Conservation (phyloP, 2,888 invertebrate species). For the Galeopsomyia nigrocyanea region DNA sequence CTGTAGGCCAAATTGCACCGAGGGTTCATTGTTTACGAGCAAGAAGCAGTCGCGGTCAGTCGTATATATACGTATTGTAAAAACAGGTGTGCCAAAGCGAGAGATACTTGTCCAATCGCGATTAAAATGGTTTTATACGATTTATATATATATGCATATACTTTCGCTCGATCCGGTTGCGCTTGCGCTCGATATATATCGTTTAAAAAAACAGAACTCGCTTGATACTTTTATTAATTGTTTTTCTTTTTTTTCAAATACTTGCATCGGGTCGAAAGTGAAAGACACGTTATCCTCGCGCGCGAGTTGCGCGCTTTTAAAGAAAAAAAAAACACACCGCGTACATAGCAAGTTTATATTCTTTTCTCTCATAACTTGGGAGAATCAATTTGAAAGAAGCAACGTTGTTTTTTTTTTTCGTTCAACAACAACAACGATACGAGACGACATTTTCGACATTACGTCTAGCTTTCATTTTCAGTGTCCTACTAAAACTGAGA, state of each 20-base stretch:
- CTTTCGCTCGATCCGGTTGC: slow-evolving; percentile 30
- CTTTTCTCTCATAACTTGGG: no score
- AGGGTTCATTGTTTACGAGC: no score
- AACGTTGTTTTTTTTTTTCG: no score
- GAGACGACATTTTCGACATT: slow-evolving; percentile 25
- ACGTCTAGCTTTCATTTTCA: slow-evolving; percentile 31
- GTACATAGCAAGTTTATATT: no score
- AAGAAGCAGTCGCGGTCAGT: not conserved
- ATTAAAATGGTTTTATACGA: slow-evolving; percentile 22
- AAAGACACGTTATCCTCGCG: slow-evolving; percentile 1
- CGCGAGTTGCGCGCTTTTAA: not conserved
- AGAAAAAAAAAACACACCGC: no score
- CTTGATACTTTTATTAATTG: not conserved
- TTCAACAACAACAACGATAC: no score
- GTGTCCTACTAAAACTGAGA: slow-evolving; percentile 27
- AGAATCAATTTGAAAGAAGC: no score
- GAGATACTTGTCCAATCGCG: not conserved
- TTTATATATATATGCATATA: slow-evolving; percentile 18
- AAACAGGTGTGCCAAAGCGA: not conserved
- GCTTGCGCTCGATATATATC: slow-evolving; percentile 1
- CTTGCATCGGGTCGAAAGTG: not conserved
- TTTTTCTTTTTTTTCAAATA: slow-evolving; percentile 5
- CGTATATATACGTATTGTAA: not conserved
- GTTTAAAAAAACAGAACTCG: slow-evolving; percentile 14
- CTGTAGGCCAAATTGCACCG: not conserved